A percentile compares a stretch with the other conserved stretches of the same genome.
These are phyloP conservation scores for Talpa occidentalis DNA, from an alignment of 2,113 vertebrate species.

Conservation along the genomic window DNA sequence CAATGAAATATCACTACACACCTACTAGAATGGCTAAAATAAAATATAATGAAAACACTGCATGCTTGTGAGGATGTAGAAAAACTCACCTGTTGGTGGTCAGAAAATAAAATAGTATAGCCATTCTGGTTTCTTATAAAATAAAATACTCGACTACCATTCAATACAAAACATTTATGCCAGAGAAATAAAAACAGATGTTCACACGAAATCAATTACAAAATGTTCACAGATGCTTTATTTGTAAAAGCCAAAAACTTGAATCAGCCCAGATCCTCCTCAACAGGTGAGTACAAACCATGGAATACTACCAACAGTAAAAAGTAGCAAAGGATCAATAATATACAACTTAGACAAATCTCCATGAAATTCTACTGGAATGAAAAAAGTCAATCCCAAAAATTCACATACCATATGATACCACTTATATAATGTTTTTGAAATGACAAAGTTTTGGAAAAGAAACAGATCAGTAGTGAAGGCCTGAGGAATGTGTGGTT, in stretches of 20 bases:
- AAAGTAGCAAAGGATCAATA: not conserved
- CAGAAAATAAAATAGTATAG: not conserved
- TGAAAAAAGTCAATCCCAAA: not conserved
- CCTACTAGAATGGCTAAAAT: not conserved
- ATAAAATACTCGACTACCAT: not conserved
- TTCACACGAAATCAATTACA: not conserved
- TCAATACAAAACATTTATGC: not conserved
- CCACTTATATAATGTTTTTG: not conserved
- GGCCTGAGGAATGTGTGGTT: not conserved
- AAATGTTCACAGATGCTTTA: not conserved
- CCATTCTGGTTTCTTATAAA: not conserved
- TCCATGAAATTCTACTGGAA: not conserved
- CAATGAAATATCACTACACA: not conserved
- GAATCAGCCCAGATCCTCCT: not conserved
- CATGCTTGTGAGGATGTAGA: not conserved
- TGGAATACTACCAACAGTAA: not conserved
- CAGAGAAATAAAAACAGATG: not conserved
- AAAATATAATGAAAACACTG: not conserved
- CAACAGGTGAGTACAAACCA: not conserved
- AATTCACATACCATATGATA: not conserved
- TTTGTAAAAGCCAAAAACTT: not conserved
- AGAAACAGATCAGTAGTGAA: not conserved
- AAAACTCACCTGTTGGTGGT: not conserved
- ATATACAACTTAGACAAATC: not conserved
- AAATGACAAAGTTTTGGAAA: not conserved